Evolutionary conservation across 2,797 vertebrate species (phyloP).

Genomic region (Mormyrus hasselquistii): DNA sequence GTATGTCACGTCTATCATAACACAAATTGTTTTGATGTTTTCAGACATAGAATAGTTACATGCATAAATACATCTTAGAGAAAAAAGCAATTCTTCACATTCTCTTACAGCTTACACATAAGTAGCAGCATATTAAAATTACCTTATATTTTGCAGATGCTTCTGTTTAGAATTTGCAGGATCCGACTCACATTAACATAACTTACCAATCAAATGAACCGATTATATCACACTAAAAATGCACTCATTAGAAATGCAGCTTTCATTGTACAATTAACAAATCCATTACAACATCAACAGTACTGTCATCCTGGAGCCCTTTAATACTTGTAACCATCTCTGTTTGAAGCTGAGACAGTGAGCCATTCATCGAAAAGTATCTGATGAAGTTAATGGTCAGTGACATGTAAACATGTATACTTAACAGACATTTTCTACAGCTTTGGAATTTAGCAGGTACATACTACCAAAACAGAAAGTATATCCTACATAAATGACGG

Average conservation of each 20-base stretch:
- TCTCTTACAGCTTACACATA: not conserved
- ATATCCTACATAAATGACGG: not conserved
- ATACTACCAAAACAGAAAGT: not conserved
- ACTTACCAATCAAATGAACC: not conserved
- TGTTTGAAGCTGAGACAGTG: not conserved
- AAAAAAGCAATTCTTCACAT: not conserved
- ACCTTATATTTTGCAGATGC: not conserved
- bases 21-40: not conserved
- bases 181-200: not conserved
- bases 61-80: not conserved
- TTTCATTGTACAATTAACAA: not conserved
- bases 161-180: not conserved
- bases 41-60: not conserved
- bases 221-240: not conserved
- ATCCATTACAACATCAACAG: not conserved
- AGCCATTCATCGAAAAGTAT: not conserved
- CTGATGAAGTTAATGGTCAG: not conserved
- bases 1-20: not conserved
- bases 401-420: not conserved
- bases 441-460: not conserved
- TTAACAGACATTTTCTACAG: not conserved
- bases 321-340: not conserved
- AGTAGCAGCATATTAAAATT: not conserved
- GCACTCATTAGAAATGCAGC: not conserved
- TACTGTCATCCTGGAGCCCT: not conserved